Conservation (phyloP, 2,888 invertebrate genomes). For the Cantharis nigra region DNA sequence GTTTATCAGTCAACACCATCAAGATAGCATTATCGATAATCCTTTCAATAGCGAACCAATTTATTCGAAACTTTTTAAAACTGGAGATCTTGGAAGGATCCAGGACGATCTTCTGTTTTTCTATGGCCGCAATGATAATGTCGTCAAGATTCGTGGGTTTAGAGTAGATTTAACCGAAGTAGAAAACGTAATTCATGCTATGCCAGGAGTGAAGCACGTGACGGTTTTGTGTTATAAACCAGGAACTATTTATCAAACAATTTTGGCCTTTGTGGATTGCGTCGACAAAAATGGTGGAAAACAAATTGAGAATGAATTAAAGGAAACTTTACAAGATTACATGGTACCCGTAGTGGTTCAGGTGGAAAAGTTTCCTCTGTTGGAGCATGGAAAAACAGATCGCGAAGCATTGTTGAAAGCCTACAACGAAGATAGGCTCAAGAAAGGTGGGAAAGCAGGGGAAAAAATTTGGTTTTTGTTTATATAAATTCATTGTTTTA, state of each 20-base stretch:
- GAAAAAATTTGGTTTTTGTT: neutral
- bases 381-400: slow-evolving; percentile 88
- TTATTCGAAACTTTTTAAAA: slow-evolving; percentile 75
- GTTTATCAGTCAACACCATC: slow-evolving; percentile 76
- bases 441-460: too few species aligned
- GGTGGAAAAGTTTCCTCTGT: slow-evolving; percentile 74
- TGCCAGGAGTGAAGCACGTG: slow-evolving; percentile 69
- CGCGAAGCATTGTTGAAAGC: slow-evolving; percentile 75
- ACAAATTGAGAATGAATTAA: slow-evolving; percentile 68
- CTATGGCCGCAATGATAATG: slow-evolving; percentile 84
- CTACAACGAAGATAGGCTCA: slow-evolving; percentile 65
- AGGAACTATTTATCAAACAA: slow-evolving; percentile 71
- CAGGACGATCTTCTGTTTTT: slow-evolving; percentile 69
- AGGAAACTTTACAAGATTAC: slow-evolving; percentile 70
- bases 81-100: slow-evolving; percentile 83
- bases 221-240: slow-evolving; percentile 70
- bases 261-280: slow-evolving; percentile 67
- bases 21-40: slow-evolving; percentile 75
- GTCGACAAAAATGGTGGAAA: slow-evolving; percentile 56
- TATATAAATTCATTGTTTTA: too few species aligned
- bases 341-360: slow-evolving; percentile 77
- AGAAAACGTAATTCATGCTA: slow-evolving; percentile 69
- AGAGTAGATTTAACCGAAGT: slow-evolving; percentile 84
- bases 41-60: slow-evolving; percentile 70
- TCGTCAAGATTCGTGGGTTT: slow-evolving; percentile 81